Base-by-base conservation (phyloP, 2,797 vertebrate genomes). In the Salarias fasciatus region DNA sequence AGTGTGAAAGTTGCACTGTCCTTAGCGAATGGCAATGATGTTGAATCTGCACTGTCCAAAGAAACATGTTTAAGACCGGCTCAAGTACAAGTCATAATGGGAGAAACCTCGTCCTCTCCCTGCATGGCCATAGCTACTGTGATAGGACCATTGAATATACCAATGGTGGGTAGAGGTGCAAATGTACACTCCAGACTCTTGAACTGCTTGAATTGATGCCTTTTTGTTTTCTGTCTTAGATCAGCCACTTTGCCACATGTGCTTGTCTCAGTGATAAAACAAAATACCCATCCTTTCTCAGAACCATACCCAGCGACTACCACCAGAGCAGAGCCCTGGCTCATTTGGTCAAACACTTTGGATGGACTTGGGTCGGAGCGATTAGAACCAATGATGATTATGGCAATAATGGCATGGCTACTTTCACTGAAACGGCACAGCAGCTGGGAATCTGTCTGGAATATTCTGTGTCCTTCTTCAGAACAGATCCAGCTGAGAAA, bases 281-380 rank as follows among this genome's bases (percentile, higher is more conserved):
- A 3, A 86, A 86, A 70, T 90, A 91, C 46, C 89, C 92, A 2
- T 89, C 92, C 47, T 93, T 93, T 67, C 84, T 93, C 61, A 86
- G 92, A 79, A 93, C 92, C 35, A 88, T 93, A 53, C 85, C 92
- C 40, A 93, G 91, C 71, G 92, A 93, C 64, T 85, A 87, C 38
- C 89, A 90, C 46, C 92, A 92, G 78, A 91, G 90, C 80, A 88
- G 89, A 86, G 90, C 83, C 0, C 65, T 92, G 12, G 92, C 90
- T n/a, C 83, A 91, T 18, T 48, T 93, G 47, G 90, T 92, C 12
- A 91, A 82, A 15, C 18, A 91, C 63, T 92, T 93, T 80, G 91
- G 90, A 3, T 93, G 92, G 92, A 93, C 88, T 3, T 93, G 91
- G 91, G 84, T 93, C 44, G 92, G 92, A 43, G 88, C 90, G 2